phyloP scores from a whole-genome alignment of 2,797 vertebrate species.

The Microchirus variegatus region DNA sequence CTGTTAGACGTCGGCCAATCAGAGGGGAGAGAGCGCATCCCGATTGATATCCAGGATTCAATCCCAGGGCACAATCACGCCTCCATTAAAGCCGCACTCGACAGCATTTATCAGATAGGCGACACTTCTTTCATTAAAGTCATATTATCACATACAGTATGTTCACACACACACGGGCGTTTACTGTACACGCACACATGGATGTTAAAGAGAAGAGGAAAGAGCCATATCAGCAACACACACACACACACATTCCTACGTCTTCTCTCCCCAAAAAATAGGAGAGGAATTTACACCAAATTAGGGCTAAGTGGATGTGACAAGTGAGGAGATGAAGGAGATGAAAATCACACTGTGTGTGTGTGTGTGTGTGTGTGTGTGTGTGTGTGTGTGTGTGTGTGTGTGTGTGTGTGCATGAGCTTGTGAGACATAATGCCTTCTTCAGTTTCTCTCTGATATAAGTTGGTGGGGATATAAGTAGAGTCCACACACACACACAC shows the following conservation, averaged over 20 bases:
- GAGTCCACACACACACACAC: not conserved
- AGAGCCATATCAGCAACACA: conserved; percentile 27
- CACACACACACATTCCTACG: conserved; percentile 2
- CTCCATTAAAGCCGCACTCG: not conserved
- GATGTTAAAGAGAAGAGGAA: conserved; percentile 17
- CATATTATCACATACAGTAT: conserved; percentile 17
- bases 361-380: conserved; percentile 1
- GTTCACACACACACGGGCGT: conserved; percentile 8
- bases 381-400: not conserved
- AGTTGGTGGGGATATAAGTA: not conserved
- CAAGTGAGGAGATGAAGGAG: conserved; percentile 61
- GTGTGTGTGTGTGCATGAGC: not conserved
- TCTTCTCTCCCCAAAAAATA: not conserved
- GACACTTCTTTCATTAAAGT: conserved; percentile 34
- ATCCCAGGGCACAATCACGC: conserved; percentile 19
- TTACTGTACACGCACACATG: not conserved
- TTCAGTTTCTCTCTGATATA: not conserved
- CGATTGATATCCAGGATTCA: conserved; percentile 17
- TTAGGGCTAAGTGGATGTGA: conserved; percentile 61
- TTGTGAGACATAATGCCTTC: not conserved
- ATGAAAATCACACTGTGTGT: not conserved
- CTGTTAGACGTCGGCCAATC: conserved; percentile 26
- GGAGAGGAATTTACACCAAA: conserved; percentile 36
- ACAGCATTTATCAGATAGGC: conserved; percentile 23
- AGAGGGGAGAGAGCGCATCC: conserved; percentile 7